These are phyloP conservation scores for Brachionichthys hirsutus DNA, from an alignment of 2,113 vertebrate species.

Conservation along the genomic window DNA sequence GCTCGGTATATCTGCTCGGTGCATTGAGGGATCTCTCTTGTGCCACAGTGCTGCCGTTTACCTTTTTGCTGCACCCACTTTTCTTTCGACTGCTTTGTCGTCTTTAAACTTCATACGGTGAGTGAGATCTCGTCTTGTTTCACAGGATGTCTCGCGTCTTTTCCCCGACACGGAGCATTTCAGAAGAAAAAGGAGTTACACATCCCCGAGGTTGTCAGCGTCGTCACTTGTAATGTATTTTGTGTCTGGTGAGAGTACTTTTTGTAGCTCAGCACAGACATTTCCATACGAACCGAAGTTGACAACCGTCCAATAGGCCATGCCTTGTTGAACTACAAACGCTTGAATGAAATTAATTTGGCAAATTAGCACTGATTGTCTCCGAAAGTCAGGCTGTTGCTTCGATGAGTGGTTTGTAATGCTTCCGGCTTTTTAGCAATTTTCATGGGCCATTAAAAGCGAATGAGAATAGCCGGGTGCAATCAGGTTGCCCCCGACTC, in stretches of 20 bases:
- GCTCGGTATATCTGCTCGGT: slow-evolving; percentile 18
- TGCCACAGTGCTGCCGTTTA: background rate
- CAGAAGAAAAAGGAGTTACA: background rate
- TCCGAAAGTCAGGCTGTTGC: slow-evolving; percentile 27
- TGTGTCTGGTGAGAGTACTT: too few species aligned
- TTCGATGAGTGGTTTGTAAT: slow-evolving; percentile 22
- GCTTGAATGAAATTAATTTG: slow-evolving; percentile 14
- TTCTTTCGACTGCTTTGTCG: background rate
- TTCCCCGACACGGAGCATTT: background rate
- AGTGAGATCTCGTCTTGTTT: background rate
- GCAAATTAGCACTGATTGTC: slow-evolving; percentile 23
- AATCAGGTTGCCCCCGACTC: slow-evolving; percentile 28
- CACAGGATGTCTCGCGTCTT: background rate
- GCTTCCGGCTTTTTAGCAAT: slow-evolving; percentile 45
- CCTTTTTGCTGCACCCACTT: background rate
- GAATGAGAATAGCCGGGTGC: slow-evolving; percentile 8
- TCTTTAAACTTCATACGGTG: background rate
- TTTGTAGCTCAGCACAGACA: too few species aligned
- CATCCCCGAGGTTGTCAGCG: background rate
- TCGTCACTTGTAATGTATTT: background rate
- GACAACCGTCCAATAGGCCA: background rate
- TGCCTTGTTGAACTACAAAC: slow-evolving; percentile 7
- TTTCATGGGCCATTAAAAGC: slow-evolving; percentile 49
- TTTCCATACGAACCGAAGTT: too few species aligned
- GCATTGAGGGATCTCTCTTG: slow-evolving; percentile 7